phyloP scores from a whole-genome alignment of 2,797 vertebrate species.

The Anguilla pacifica region DNA sequence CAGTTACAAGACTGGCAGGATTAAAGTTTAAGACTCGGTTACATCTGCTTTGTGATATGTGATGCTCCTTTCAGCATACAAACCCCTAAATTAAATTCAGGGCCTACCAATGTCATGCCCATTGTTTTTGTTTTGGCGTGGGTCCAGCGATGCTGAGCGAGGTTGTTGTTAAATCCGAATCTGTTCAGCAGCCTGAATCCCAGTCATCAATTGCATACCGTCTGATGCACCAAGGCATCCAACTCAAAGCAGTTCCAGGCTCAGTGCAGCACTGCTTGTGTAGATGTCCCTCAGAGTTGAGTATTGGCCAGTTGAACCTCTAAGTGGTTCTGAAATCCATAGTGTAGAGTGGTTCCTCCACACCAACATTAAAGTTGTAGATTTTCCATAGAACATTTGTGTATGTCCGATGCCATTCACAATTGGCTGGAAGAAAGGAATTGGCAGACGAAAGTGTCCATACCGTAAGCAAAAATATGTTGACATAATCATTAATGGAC shows the following conservation, averaged over 20 bases:
- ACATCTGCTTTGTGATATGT: neutral
- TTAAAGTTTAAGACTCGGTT: neutral
- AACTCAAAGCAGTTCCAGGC: neutral
- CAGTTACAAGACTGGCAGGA: conserved; percentile 6
- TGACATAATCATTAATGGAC: neutral
- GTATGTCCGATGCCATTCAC: neutral
- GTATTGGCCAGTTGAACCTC: neutral
- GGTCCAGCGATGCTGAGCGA: neutral
- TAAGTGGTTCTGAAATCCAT: neutral
- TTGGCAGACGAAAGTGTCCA: neutral
- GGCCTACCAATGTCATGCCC: neutral
- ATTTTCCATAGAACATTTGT: neutral
- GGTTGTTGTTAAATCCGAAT: neutral
- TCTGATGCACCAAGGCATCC: neutral
- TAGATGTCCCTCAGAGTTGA: neutral
- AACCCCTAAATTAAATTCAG: conserved; percentile 8
- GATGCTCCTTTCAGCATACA: neutral
- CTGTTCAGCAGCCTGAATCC: neutral
- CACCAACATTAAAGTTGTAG: neutral
- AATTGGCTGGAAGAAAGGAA: neutral
- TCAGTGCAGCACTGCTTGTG: neutral
- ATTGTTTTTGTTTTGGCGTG: neutral
- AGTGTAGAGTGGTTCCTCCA: neutral
- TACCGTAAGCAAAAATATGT: neutral
- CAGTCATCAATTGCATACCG: neutral